Evolutionary conservation across 2,888 invertebrate species (phyloP).

Genomic region (Silvanus unidentatus): DNA sequence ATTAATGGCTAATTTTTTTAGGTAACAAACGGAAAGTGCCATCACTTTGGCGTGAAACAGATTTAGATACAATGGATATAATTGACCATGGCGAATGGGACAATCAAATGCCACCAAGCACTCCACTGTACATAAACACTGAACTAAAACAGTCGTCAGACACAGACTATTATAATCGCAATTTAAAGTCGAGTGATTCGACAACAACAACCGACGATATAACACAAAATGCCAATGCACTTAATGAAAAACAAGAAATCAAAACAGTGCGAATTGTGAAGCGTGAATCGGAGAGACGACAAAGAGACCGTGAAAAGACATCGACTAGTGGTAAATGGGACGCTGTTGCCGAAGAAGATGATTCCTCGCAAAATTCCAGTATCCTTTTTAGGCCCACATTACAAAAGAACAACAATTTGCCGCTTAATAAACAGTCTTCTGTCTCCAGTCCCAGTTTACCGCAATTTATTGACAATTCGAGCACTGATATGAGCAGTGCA

Average conservation of each 20-base stretch:
- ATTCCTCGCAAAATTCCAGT: conserved; percentile 36
- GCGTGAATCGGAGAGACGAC: conserved; percentile 80
- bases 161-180: conserved; percentile 51
- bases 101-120: conserved; percentile 38
- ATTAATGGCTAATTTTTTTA: conserved; percentile 14
- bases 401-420: conserved; percentile 29
- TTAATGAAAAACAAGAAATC: conserved; percentile 79
- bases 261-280: conserved; percentile 93
- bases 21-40: conserved; percentile 54
- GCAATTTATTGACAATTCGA: conserved; percentile 24
- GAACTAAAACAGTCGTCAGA: conserved; percentile 34
- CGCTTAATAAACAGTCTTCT: conserved; percentile 6
- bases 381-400: conserved; percentile 32
- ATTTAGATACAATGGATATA: conserved; percentile 75
- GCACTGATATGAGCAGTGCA: conserved; percentile 26
- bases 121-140: conserved; percentile 69
- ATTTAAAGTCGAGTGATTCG: conserved; percentile 50
- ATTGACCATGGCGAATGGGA: conserved; percentile 62
- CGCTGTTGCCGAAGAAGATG: conserved; percentile 43
- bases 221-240: conserved; percentile 29
- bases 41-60: conserved; percentile 83
- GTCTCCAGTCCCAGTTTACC: conserved; percentile 34
- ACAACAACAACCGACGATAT: conserved; percentile 37
- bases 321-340: conserved; percentile 39
- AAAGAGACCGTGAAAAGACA: conserved; percentile 70